Evolutionary conservation across 2,113 vertebrate genomes (phyloP).

Genomic region (Sinocyclocheilus rhinocerous): DNA sequence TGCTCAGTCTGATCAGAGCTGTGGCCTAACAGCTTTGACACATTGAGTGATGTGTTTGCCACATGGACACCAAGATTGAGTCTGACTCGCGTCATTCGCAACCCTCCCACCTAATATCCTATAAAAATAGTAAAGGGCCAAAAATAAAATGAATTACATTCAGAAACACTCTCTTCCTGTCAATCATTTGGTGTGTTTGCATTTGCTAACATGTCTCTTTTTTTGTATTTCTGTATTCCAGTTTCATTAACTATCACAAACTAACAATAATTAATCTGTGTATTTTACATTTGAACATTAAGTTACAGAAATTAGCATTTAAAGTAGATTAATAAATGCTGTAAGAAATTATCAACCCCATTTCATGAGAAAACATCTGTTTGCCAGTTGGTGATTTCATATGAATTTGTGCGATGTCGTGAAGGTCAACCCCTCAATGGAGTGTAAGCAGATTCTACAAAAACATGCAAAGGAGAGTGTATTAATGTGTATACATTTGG

Average conservation of each 20-base stretch:
- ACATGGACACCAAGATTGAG: not conserved
- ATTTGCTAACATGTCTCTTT: not conserved
- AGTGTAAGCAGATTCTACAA: not conserved
- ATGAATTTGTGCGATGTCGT: not conserved
- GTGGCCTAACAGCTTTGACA: not conserved
- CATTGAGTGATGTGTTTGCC: not conserved
- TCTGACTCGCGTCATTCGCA: not conserved
- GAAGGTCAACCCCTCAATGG: not conserved
- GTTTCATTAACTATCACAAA: not conserved
- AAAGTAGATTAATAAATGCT: not conserved
- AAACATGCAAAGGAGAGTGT: not conserved
- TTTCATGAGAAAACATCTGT: not conserved
- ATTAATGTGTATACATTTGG: not conserved
- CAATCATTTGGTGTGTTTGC: not conserved
- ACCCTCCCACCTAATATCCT: not conserved
- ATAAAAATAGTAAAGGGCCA: not conserved
- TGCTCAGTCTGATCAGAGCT: not conserved
- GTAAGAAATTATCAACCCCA: not conserved
- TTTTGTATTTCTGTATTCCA: not conserved
- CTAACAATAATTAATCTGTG: not conserved
- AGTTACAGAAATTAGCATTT: not conserved
- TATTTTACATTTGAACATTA: not conserved
- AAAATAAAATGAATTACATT: slow-evolving; percentile 7
- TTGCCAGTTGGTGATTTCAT: not conserved
- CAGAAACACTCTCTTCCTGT: not conserved